phyloP scores from a whole-genome alignment of 2,113 vertebrate genomes.

The Bolborhynchus lineola region DNA sequence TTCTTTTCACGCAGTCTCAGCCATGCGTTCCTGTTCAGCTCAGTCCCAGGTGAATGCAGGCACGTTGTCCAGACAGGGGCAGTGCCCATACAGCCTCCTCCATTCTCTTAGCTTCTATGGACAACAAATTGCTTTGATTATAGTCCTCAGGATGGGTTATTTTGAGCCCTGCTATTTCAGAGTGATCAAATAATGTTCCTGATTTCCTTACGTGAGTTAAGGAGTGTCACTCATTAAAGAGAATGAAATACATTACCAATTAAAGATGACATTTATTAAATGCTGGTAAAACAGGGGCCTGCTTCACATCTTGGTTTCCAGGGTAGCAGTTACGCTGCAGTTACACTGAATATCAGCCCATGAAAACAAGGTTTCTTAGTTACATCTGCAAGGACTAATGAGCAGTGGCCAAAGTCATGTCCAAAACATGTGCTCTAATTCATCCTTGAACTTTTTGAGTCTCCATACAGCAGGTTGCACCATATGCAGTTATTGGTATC shows the following conservation, averaged over 20 bases:
- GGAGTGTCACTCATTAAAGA: neutral
- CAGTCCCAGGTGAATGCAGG: neutral
- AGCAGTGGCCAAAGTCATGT: neutral
- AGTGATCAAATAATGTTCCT: neutral
- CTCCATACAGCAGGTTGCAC: neutral
- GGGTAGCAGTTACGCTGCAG: neutral
- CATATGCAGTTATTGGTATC: neutral
- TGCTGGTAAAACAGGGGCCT: neutral
- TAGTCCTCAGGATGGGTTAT: neutral
- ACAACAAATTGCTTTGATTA: neutral
- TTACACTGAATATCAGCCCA: neutral
- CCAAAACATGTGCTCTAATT: slow-evolving; percentile 7
- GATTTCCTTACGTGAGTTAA: neutral
- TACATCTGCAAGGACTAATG: slow-evolving; percentile 34
- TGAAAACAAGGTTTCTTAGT: neutral
- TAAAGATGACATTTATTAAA: slow-evolving; percentile 39
- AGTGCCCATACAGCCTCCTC: neutral
- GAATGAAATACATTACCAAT: neutral
- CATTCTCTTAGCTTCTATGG: neutral
- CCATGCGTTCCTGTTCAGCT: neutral
- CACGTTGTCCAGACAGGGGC: neutral
- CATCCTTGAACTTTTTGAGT: slow-evolving; percentile 16
- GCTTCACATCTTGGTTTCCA: neutral
- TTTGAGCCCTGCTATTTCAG: neutral
- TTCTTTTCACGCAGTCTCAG: neutral